Evolutionary conservation across 1,140 invertebrate genomes (phyloP).

Genomic region (Macrostomum lignano): DNA sequence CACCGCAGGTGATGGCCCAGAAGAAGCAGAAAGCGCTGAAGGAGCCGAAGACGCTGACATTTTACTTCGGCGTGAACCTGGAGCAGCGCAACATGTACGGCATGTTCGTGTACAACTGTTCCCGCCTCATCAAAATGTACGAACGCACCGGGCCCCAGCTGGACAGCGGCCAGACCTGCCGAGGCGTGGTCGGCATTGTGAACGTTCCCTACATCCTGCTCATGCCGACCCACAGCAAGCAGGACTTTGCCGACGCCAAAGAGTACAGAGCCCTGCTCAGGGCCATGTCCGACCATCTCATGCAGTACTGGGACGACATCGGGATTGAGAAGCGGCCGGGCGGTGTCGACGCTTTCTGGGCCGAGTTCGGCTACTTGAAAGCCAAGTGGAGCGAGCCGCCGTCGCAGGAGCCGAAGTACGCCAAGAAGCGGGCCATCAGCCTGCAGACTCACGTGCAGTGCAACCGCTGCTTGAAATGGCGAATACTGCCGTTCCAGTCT

Average conservation of each 20-base stretch:
- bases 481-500: conserved; percentile 20
- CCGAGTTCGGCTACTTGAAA: conserved; percentile 23
- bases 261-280: conserved; percentile 24
- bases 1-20: too few relatives aligned
- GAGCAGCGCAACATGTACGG: conserved; percentile 25
- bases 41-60: conserved; percentile 23
- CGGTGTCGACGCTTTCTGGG: conserved; percentile 11
- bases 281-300: conserved; percentile 27
- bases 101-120: conserved; percentile 28
- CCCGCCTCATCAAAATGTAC: conserved; percentile 29
- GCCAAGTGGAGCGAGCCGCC: conserved; percentile 22
- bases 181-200: conserved; percentile 17
- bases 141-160: conserved; percentile 26
- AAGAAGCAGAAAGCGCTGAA: conserved; percentile 18
- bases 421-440: conserved; percentile 20
- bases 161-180: conserved; percentile 16
- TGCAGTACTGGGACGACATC: conserved; percentile 26
- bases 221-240: conserved; percentile 30
- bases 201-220: conserved; percentile 27
- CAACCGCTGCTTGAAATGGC: conserved; percentile 27
- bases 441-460: conserved; percentile 22
- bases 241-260: conserved; percentile 28
- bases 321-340: conserved; percentile 13
- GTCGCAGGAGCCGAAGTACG: conserved; percentile 18
- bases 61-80: conserved; percentile 28